phyloP scores from a whole-genome alignment of 2,113 vertebrate species.

The Microtus pennsylvanicus region DNA sequence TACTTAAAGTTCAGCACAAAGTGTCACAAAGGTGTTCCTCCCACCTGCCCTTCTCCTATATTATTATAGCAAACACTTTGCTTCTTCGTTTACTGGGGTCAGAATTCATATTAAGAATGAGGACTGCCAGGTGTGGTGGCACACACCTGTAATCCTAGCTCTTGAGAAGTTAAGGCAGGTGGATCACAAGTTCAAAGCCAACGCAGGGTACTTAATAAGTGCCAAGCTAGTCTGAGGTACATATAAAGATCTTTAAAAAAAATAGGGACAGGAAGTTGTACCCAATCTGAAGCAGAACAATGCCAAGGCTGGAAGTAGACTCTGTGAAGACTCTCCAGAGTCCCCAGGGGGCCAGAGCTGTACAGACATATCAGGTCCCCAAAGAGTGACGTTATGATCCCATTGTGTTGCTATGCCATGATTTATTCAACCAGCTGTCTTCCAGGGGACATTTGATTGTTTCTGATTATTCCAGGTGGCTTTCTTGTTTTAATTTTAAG shows the following conservation, averaged over 20 bases:
- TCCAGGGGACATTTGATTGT: not conserved
- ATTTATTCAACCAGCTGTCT: conserved; percentile 5
- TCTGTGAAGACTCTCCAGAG: not conserved
- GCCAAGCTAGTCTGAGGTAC: not conserved
- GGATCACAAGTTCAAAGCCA: not conserved
- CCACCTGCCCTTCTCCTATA: not conserved
- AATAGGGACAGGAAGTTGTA: not conserved
- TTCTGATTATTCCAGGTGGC: not conserved
- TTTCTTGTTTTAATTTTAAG: not conserved
- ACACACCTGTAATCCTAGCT: not conserved
- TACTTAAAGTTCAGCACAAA: not conserved
- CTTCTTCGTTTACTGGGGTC: not conserved
- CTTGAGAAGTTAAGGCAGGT: not conserved
- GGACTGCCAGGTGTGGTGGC: not conserved
- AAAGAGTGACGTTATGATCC: conserved; percentile 18
- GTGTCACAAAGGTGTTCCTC: not conserved
- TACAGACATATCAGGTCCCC: not conserved
- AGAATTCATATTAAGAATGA: not conserved
- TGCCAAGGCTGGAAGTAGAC: not conserved
- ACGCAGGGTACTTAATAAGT: not conserved
- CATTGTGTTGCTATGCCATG: not conserved
- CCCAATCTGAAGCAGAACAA: not conserved
- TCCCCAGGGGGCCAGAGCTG: not conserved
- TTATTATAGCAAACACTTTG: not conserved
- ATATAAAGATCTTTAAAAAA: not conserved